Evolutionary conservation across 1,140 invertebrate genomes (phyloP).

Genomic region (Drosophila repletoides): DNA sequence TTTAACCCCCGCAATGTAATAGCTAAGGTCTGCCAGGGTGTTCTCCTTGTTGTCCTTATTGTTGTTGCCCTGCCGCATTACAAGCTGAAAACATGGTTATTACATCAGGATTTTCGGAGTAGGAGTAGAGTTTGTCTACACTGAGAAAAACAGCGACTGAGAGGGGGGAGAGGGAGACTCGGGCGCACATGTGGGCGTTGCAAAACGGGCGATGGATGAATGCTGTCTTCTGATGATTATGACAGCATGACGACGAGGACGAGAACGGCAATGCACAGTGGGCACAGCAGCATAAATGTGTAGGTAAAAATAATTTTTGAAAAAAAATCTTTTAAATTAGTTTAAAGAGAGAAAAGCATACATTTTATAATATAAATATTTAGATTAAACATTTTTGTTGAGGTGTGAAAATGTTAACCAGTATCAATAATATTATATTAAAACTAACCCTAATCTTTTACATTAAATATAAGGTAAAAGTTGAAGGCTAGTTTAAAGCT

Average conservation of each 20-base stretch:
- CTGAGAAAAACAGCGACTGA: neutral
- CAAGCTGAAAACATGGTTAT: constrained; percentile 82
- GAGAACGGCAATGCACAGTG: no score
- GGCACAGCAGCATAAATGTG: no score
- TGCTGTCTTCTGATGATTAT: constrained; percentile 80
- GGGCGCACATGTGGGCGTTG: constrained; percentile 64
- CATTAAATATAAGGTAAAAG: no score
- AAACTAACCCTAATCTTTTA: no score
- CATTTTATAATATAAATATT: no score
- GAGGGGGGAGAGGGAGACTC: neutral
- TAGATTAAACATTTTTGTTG: no score
- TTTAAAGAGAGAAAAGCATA: no score
- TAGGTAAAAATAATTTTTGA: no score
- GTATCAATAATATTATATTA: no score
- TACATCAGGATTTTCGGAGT: constrained; percentile 65
- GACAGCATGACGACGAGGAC: constrained; percentile 74
- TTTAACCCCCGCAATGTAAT: constrained; percentile 59
- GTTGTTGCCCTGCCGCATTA: constrained; percentile 74
- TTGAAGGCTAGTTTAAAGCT: no score
- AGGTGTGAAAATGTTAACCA: no score
- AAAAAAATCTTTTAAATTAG: no score
- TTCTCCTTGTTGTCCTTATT: constrained; percentile 3
- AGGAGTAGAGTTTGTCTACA: constrained; percentile 17
- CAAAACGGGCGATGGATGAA: constrained; percentile 68
- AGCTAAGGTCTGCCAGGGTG: constrained; percentile 10